These are phyloP conservation scores for Bombus pascuorum DNA, from an alignment of 1,140 invertebrate species.

Conservation along the genomic window DNA sequence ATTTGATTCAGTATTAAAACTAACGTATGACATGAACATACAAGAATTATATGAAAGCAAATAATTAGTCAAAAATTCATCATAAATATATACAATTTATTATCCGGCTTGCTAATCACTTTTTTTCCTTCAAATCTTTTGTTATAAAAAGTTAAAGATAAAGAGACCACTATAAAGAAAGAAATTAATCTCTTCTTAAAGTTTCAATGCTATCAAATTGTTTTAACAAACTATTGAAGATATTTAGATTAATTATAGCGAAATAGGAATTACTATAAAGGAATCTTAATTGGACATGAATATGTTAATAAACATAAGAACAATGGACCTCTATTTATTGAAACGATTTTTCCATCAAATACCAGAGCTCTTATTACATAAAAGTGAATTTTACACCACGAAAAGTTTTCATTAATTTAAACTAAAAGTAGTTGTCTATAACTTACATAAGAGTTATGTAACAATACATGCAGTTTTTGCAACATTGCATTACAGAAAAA, in stretches of 20 bases:
- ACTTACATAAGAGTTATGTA: background rate
- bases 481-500: background rate
- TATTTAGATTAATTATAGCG: background rate
- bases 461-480: background rate
- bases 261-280: background rate
- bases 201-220: background rate
- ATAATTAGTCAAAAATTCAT: background rate
- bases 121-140: background rate
- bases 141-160: background rate
- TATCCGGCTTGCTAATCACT: background rate
- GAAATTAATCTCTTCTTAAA: background rate
- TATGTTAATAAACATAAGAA: constrained; percentile 19
- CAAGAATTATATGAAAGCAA: background rate
- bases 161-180: background rate
- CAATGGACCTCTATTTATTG: constrained; percentile 36
- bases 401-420: background rate
- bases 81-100: background rate
- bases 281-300: background rate
- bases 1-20: background rate
- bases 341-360: background rate
- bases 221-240: background rate
- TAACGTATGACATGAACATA: background rate
- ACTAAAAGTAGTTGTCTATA: background rate
- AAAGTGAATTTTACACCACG: background rate
- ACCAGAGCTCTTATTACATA: constrained; percentile 13